phyloP scores from a whole-genome alignment of 1,140 invertebrate species.

The Caenorhabditis inopinata region DNA sequence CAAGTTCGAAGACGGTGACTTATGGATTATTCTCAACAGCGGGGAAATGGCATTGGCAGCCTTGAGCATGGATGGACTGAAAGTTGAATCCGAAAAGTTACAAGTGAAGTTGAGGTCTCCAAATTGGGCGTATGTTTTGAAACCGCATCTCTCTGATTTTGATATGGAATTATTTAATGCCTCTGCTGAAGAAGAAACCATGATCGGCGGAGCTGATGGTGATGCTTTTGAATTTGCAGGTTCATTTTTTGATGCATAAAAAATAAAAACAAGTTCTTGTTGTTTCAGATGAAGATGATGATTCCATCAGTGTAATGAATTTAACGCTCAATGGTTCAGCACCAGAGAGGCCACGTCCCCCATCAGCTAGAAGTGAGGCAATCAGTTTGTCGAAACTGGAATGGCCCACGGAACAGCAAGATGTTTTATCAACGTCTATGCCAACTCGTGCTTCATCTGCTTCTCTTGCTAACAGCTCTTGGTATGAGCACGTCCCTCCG shows the following conservation, averaged over 20 bases:
- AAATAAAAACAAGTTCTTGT: too few relatives aligned
- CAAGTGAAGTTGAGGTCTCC: constrained; percentile 30
- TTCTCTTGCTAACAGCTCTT: constrained; percentile 18
- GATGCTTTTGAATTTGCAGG: constrained; percentile 36
- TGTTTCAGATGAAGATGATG: constrained; percentile 31
- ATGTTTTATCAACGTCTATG: neutral
- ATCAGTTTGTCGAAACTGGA: neutral
- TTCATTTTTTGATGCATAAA: neutral
- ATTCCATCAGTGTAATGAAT: neutral
- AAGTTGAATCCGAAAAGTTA: neutral
- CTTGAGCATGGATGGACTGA: constrained; percentile 62
- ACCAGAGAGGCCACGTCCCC: constrained; percentile 36
- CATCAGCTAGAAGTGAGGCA: constrained; percentile 13
- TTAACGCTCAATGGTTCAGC: neutral
- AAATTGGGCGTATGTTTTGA: constrained; percentile 16
- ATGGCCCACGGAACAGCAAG: constrained; percentile 25
- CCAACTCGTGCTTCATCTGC: neutral
- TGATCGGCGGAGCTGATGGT: neutral
- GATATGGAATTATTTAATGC: neutral
- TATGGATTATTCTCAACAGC: constrained; percentile 56
- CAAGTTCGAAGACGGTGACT: constrained; percentile 48
- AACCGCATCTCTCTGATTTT: neutral
- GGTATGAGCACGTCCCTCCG: constrained; percentile 7
- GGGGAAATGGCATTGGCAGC: constrained; percentile 62
- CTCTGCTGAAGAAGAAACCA: neutral